Conservation (phyloP, 2,797 vertebrate species). For the Fistularia tabacaria region DNA sequence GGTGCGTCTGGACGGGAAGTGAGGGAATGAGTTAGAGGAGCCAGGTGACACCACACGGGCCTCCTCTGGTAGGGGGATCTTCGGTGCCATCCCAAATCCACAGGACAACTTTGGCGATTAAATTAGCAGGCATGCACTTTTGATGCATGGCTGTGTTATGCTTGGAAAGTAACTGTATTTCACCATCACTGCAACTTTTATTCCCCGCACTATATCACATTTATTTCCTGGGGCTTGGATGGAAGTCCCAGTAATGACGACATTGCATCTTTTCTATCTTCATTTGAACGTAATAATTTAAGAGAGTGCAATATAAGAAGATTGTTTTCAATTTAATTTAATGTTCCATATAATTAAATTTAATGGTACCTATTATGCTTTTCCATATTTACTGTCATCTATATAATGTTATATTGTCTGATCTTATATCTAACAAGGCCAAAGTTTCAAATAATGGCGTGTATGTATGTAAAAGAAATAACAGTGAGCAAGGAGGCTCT, state of each 20-base stretch:
- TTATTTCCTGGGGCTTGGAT: conserved; percentile 48
- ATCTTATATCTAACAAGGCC: no score
- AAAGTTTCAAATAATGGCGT: no score
- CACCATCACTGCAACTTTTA: conserved; percentile 50
- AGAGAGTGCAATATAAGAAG: neutral
- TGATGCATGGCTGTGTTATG: conserved; percentile 53
- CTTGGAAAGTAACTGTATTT: conserved; percentile 56
- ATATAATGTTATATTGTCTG: no score
- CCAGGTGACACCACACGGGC: conserved; percentile 38
- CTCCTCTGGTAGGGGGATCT: conserved; percentile 50
- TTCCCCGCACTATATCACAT: conserved; percentile 54
- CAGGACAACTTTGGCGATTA: conserved; percentile 64
- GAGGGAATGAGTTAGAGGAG: conserved; percentile 28
- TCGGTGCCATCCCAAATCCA: conserved; percentile 45
- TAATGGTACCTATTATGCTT: no score
- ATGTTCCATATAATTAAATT: no score
- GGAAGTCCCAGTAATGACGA: conserved; percentile 30
- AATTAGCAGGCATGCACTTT: conserved; percentile 57
- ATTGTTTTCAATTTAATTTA: conserved; percentile 6
- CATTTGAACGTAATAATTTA: conserved; percentile 23
- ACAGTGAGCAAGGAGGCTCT: neutral
- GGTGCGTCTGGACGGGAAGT: conserved; percentile 25
- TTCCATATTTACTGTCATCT: no score
- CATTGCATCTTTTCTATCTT: conserved; percentile 23
- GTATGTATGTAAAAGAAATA: no score